Conservation (phyloP, 2,113 vertebrate genomes). For the Lipotes vexillifer region DNA sequence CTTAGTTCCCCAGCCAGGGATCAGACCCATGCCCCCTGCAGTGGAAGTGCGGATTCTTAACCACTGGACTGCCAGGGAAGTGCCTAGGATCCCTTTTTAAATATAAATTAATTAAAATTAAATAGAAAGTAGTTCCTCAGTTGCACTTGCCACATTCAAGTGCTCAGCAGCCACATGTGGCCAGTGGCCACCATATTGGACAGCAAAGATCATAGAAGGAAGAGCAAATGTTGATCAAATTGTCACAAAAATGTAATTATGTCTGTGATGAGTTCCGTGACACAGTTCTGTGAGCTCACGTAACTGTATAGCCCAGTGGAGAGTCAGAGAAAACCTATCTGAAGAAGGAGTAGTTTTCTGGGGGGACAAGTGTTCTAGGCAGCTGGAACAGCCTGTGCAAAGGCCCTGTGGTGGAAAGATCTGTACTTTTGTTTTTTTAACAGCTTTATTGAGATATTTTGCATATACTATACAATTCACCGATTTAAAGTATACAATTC, state of each 20-base stretch:
- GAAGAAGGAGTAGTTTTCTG: not conserved
- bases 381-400: not conserved
- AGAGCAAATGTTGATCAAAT: not conserved
- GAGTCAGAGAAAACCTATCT: not conserved
- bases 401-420: not conserved
- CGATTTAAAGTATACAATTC: not conserved
- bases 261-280: not conserved
- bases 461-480: not conserved
- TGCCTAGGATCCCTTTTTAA: not conserved
- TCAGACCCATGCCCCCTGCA: no score
- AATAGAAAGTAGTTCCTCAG: not conserved
- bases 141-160: not conserved
- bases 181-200: not conserved
- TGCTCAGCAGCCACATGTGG: not conserved
- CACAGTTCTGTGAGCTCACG: not conserved
- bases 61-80: no score
- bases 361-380: not conserved
- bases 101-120: not conserved
- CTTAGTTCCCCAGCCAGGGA: no score
- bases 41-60: no score
- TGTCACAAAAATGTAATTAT: not conserved
- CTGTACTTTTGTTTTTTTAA: not conserved
- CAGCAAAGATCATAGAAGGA: not conserved
- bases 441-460: not conserved
- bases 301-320: not conserved